phyloP scores from a whole-genome alignment of 2,888 invertebrate genomes.

The Napeogenes inachia region DNA sequence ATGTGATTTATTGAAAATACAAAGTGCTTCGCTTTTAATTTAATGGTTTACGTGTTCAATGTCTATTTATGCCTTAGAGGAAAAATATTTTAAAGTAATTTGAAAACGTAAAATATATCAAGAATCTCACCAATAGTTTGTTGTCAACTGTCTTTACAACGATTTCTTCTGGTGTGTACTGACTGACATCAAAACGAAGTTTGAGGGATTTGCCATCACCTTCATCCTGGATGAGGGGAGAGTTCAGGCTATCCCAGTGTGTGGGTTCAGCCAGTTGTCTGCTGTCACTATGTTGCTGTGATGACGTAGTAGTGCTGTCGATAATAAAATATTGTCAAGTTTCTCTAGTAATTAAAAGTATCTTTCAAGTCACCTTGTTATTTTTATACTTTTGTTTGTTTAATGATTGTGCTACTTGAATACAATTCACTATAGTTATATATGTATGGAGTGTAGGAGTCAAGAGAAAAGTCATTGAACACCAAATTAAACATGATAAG shows the following conservation, averaged over 20 bases:
- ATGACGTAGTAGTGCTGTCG: conserved; percentile 79
- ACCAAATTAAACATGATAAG: not conserved
- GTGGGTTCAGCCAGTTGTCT: conserved; percentile 78
- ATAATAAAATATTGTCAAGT: conserved; percentile 17
- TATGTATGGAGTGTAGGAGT: not conserved
- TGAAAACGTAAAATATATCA: too few species aligned
- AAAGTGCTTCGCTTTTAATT: too few species aligned
- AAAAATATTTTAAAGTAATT: too few species aligned
- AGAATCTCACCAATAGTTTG: conserved; percentile 87
- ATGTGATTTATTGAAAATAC: too few species aligned
- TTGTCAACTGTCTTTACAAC: conserved; percentile 99
- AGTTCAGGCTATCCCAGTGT: conserved; percentile 93
- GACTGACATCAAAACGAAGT: conserved; percentile 97
- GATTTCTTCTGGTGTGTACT: conserved; percentile 98
- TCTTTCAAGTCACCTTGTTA: not conserved
- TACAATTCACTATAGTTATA: too few species aligned
- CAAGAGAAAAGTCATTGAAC: not conserved
- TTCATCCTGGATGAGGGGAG: conserved; percentile 95
- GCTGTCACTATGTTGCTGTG: conserved; percentile 79
- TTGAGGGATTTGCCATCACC: conserved; percentile 96
- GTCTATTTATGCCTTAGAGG: too few species aligned
- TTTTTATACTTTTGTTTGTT: too few species aligned
- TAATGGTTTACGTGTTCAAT: too few species aligned
- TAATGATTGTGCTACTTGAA: too few species aligned
- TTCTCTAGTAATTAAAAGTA: not conserved